Percentiles rank a stretch among this genome's conserved stretches.
phyloP scores from a whole-genome alignment of 2,888 invertebrate genomes.

The Phasia obesa region DNA sequence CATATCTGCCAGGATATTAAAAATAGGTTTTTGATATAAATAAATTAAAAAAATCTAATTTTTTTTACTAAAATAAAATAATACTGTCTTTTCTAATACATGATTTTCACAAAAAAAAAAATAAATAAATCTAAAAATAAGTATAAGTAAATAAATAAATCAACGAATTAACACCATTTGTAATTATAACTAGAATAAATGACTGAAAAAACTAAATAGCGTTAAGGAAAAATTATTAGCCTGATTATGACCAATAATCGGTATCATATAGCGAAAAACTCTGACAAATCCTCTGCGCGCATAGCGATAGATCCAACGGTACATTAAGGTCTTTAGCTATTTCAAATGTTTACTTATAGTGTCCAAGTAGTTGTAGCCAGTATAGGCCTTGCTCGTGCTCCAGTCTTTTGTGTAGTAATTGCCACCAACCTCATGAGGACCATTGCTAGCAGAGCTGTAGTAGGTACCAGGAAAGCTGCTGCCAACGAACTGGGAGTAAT shows the following conservation, averaged over 20 bases:
- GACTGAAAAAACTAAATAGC: slow-evolving; percentile 43
- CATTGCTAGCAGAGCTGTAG: slow-evolving; percentile 73
- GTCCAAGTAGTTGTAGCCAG: slow-evolving; percentile 78
- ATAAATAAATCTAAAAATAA: too few relatives aligned
- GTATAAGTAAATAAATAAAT: neutral
- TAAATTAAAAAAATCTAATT: too few relatives aligned
- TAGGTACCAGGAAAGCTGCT: slow-evolving; percentile 77
- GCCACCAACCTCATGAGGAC: slow-evolving; percentile 77
- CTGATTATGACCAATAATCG: slow-evolving; percentile 59
- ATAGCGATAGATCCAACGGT: slow-evolving; percentile 61
- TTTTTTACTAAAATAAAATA: too few relatives aligned
- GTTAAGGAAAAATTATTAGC: slow-evolving; percentile 26
- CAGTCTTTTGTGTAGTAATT: slow-evolving; percentile 79
- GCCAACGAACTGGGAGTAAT: slow-evolving; percentile 80
- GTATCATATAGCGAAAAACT: slow-evolving; percentile 63
- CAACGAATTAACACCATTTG: slow-evolving; percentile 1
- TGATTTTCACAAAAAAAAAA: too few relatives aligned
- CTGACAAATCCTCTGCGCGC: slow-evolving; percentile 67
- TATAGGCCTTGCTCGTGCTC: slow-evolving; percentile 79
- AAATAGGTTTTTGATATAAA: too few relatives aligned
- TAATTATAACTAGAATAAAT: slow-evolving; percentile 29
- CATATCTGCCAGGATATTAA: too few relatives aligned
- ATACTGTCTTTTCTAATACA: too few relatives aligned
- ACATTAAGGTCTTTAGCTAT: slow-evolving; percentile 65
- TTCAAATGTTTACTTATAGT: slow-evolving; percentile 78